phyloP scores from a whole-genome alignment of 2,797 vertebrate genomes.

The Tamandua tetradactyla region DNA sequence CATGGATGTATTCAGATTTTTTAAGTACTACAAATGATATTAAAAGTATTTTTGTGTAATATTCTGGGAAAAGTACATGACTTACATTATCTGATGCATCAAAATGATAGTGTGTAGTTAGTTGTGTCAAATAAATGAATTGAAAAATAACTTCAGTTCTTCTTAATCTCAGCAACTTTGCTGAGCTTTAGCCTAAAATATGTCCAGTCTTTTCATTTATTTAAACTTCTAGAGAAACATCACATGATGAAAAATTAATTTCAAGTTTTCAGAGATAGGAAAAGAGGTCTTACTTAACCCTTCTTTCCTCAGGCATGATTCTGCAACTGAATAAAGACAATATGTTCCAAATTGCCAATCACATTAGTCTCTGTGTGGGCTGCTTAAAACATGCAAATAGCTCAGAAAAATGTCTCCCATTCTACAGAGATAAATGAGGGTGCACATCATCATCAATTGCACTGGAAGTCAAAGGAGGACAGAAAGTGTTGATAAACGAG shows the following conservation, averaged over 20 bases:
- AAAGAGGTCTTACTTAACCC: constrained; percentile 37
- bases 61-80: background rate
- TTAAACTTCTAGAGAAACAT: constrained; percentile 35
- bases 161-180: constrained; percentile 16
- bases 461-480: constrained; percentile 49
- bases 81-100: background rate
- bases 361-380: constrained; percentile 54
- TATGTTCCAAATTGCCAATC: constrained; percentile 68
- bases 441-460: background rate
- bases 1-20: background rate
- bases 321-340: constrained; percentile 51
- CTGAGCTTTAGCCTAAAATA: background rate
- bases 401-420: constrained; percentile 55
- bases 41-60: constrained; percentile 23
- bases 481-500: background rate
- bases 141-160: constrained; percentile 29
- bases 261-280: constrained; percentile 15
- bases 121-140: constrained; percentile 43
- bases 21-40: background rate
- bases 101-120: background rate
- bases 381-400: constrained; percentile 67
- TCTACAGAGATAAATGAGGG: constrained; percentile 64
- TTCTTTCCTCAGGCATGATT: constrained; percentile 52
- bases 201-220: background rate
- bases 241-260: constrained; percentile 52